Conservation (phyloP, 2,113 vertebrate genomes). For the Campylorhamphus procurvoides region DNA sequence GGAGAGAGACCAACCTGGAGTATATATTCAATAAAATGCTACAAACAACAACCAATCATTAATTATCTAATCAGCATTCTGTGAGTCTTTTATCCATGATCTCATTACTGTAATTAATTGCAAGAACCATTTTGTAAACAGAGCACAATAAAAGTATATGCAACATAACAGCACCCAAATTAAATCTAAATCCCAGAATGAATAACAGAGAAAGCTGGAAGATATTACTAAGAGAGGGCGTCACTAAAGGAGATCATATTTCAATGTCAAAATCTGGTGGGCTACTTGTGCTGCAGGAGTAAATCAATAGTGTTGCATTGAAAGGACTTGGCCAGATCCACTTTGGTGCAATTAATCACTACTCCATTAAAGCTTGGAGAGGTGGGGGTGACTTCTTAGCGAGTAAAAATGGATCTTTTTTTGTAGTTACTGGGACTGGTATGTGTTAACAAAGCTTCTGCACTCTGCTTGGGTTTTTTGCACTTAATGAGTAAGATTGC, state of each 20-base stretch:
- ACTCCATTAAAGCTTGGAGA: conserved; percentile 21
- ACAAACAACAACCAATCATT: conserved; percentile 33
- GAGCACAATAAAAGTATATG: conserved; percentile 51
- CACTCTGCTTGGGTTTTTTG: neutral
- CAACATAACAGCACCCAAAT: conserved; percentile 55
- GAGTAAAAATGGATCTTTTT: neutral
- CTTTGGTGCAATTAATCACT: conserved; percentile 49
- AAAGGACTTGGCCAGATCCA: conserved; percentile 18
- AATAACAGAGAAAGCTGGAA: conserved; percentile 46
- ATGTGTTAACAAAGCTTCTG: neutral
- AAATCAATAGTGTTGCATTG: conserved; percentile 53
- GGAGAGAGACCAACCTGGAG: neutral
- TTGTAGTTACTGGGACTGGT: neutral
- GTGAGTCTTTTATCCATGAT: conserved; percentile 15
- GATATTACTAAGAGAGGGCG: neutral
- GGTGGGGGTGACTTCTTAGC: neutral
- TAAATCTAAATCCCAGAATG: conserved; percentile 64
- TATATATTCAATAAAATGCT: conserved; percentile 30
- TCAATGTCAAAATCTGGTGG: conserved; percentile 60
- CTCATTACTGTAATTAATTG: conserved; percentile 65
- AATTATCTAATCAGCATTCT: conserved; percentile 62
- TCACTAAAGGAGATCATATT: conserved; percentile 38
- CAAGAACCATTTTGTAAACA: conserved; percentile 51
- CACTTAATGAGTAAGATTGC: neutral
- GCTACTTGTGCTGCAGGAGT: conserved; percentile 4